phyloP scores from a whole-genome alignment of 1,140 invertebrate genomes.

The Drosophila miranda region DNA sequence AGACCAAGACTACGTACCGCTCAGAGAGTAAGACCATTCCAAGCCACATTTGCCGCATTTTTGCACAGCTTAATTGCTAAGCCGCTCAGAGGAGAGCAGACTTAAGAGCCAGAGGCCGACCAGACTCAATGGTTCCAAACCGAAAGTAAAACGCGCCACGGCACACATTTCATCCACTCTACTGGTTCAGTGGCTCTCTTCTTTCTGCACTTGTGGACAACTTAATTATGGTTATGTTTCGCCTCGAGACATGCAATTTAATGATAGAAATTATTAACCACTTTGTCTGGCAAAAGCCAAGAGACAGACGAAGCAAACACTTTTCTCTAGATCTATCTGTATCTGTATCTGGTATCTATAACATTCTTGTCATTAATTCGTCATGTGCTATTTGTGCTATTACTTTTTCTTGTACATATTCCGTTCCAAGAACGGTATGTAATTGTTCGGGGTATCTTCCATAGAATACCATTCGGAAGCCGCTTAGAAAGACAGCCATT shows the following conservation, averaged over 20 bases:
- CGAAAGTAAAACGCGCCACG: slow-evolving; percentile 66
- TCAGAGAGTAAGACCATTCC: slow-evolving; percentile 10
- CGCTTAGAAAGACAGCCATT: slow-evolving; percentile 34
- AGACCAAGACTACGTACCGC: background rate
- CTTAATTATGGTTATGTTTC: slow-evolving; percentile 64
- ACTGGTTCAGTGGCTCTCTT: slow-evolving; percentile 9
- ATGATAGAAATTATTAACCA: slow-evolving; percentile 55
- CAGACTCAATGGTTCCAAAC: slow-evolving; percentile 37
- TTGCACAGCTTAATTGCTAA: slow-evolving; percentile 63
- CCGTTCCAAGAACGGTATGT: slow-evolving; percentile 69
- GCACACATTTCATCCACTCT: slow-evolving; percentile 20
- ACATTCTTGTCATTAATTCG: slow-evolving; percentile 63
- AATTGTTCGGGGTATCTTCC: slow-evolving; percentile 48
- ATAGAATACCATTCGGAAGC: slow-evolving; percentile 53
- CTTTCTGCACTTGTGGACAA: slow-evolving; percentile 71
- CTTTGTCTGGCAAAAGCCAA: slow-evolving; percentile 50
- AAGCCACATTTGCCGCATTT: slow-evolving; percentile 54
- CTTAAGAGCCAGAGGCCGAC: background rate
- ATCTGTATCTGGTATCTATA: slow-evolving; percentile 31
- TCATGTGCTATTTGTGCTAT: slow-evolving; percentile 68
- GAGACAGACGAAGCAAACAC: background rate
- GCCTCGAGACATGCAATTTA: slow-evolving; percentile 62
- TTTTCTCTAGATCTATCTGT: background rate
- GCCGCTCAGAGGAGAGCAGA: slow-evolving; percentile 9
- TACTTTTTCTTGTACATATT: slow-evolving; percentile 47